Evolutionary conservation across 2,113 vertebrate genomes (phyloP).

Genomic region (Indicator indicator): DNA sequence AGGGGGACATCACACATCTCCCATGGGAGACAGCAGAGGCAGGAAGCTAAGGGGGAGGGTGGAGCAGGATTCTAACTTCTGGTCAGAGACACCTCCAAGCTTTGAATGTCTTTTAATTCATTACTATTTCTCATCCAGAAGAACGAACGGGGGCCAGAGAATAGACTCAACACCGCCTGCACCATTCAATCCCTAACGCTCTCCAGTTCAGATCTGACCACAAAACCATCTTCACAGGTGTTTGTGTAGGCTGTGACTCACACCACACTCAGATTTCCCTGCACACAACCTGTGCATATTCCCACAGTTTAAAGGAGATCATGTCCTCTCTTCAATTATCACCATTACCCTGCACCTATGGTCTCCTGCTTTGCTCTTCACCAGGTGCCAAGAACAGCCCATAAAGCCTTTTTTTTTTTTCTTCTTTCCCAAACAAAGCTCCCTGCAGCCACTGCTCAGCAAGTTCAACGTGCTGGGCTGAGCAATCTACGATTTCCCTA

Average conservation of each 20-base stretch:
- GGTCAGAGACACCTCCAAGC: background rate
- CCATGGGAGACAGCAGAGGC: background rate
- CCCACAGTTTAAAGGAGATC: background rate
- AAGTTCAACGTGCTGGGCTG: background rate
- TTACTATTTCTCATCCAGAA: background rate
- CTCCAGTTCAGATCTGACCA: background rate
- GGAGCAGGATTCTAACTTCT: background rate
- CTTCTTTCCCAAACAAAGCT: background rate
- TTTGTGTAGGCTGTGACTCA: background rate
- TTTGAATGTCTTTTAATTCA: background rate
- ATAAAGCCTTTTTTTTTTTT: fast-evolving
- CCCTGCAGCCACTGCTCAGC: background rate
- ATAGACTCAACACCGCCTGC: background rate
- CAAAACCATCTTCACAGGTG: background rate
- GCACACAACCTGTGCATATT: background rate
- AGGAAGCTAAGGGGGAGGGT: too few relatives aligned
- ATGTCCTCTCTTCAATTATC: background rate
- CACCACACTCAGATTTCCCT: background rate
- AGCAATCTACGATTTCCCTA: background rate
- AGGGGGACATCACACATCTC: background rate
- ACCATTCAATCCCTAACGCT: background rate
- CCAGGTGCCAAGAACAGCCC: background rate
- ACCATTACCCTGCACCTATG: background rate
- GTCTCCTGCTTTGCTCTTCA: background rate
- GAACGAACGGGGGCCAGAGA: background rate